Evolutionary conservation across 2,888 invertebrate species (phyloP).

Genomic region (Troilus luridus): DNA sequence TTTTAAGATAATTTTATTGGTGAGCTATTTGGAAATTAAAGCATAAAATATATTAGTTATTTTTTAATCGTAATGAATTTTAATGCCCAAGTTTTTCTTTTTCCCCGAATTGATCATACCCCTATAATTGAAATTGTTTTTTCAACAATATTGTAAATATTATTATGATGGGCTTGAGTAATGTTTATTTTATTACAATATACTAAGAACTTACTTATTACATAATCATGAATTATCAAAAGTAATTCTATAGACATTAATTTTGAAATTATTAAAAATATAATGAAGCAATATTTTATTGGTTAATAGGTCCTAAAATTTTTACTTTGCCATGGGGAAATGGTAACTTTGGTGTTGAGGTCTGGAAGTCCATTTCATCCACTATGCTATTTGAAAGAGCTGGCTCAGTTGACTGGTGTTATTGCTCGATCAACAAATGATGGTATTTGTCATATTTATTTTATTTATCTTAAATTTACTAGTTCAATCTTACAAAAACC

Average conservation of each 20-base stretch:
- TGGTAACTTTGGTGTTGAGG: slow-evolving; percentile 83
- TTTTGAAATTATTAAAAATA: slow-evolving; percentile 13
- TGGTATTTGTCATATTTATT: slow-evolving; percentile 65
- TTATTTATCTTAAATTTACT: not conserved
- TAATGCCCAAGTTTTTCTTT: too few species aligned
- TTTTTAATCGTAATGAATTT: too few species aligned
- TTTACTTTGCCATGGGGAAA: slow-evolving; percentile 85
- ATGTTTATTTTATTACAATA: too few species aligned
- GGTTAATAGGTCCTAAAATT: slow-evolving; percentile 77
- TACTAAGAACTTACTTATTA: not conserved
- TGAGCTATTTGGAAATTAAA: too few species aligned
- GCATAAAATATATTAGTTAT: too few species aligned
- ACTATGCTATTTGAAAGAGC: slow-evolving; percentile 78
- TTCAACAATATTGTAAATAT: too few species aligned
- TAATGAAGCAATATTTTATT: slow-evolving; percentile 20
- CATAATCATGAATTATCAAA: not conserved
- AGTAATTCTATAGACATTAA: not conserved
- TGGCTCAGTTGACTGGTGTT: slow-evolving; percentile 83
- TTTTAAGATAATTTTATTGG: too few species aligned
- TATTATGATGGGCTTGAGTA: too few species aligned
- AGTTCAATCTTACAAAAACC: not conserved
- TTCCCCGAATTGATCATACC: too few species aligned
- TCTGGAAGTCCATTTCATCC: slow-evolving; percentile 78
- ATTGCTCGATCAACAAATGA: slow-evolving; percentile 79
- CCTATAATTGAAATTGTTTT: too few species aligned